Base-by-base conservation (phyloP, 92 coral and sea anemone species). In the Heteractis magnifica region DNA sequence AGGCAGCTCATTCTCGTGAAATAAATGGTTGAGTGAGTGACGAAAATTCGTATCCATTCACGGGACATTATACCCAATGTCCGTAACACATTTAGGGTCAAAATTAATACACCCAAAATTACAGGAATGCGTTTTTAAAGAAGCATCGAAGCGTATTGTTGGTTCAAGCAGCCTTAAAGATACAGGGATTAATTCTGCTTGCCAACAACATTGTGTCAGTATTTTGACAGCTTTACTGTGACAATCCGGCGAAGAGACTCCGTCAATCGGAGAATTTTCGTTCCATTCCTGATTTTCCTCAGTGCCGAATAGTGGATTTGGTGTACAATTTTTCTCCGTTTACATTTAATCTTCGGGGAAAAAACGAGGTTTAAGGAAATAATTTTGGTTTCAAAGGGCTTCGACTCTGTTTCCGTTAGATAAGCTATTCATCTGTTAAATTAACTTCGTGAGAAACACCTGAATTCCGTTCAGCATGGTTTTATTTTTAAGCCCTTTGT, bases 111-210 rank as follows among this genome's bases (percentile, higher is more conserved):
- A 64, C 16, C 23, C 49, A 10, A 6, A 68, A 21, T 6, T 68
- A 3, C 48, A 26, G 49, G 73, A 68, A 64, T 64, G 71, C 23
- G 15, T 68, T 26, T 68, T 68, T 68, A 68, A 23, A 26, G 14
- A 68, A 68, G 73, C 73, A 68, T 68, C 9, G 49, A 68, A 26
- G 73, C 73, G 73, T 68, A n/a, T 10, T 68, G 73, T 68, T 68
- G 73, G 15, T 26, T 68, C 73, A 68, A 68, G 73, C 11, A 21
- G 49, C 50, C 73, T 68, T 68, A 20, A 53, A 16, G 49, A 14
- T 68, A 26, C 73, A 68, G 50, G 73, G 49, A 68, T 68, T 68
- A 68, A 68, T 23, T 12, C 73, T 26, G 20, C 49, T 18, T 4
- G 20, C 2, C 21, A 1, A 23, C 73, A 23, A 23, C 73, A 68